These are phyloP conservation scores for Bombycilla garrulus DNA, from an alignment of 2,113 vertebrate species.

Conservation along the genomic window DNA sequence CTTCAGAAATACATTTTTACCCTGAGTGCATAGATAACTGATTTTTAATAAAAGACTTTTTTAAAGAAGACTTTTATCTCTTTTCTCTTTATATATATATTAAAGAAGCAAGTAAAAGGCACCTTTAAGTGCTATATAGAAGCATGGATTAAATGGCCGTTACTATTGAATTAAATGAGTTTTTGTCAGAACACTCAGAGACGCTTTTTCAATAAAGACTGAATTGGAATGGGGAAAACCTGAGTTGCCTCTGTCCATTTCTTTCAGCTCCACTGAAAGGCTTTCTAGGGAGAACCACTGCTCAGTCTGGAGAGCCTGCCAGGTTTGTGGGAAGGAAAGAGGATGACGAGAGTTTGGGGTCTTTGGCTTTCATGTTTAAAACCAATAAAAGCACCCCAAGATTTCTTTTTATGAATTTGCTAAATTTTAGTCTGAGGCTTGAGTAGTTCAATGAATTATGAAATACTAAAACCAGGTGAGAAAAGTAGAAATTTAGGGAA, in stretches of 20 bases:
- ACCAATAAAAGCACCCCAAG: neutral
- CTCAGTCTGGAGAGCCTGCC: neutral
- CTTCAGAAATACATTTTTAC: neutral
- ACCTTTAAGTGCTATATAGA: neutral
- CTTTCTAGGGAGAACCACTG: neutral
- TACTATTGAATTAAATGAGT: neutral
- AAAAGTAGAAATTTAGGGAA: neutral
- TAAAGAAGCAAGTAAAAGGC: neutral
- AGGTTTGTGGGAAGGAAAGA: neutral
- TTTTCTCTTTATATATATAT: neutral
- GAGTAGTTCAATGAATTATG: neutral
- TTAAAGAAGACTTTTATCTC: neutral
- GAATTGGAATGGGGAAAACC: neutral
- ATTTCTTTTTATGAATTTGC: neutral
- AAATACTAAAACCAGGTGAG: fast-evolving
- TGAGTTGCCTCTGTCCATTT: neutral
- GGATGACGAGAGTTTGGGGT: neutral
- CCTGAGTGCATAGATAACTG: neutral
- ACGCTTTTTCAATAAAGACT: neutral
- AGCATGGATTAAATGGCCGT: neutral
- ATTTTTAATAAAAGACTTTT: neutral
- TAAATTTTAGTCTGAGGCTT: neutral
- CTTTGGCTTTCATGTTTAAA: neutral
- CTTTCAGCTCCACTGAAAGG: neutral
- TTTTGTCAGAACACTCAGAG: neutral